Evolutionary conservation across 92 coral and sea anemone genomes (phyloP), one percentile per base, ranked within the genome.

Genomic region (Phenganax stokvisi): DNA sequence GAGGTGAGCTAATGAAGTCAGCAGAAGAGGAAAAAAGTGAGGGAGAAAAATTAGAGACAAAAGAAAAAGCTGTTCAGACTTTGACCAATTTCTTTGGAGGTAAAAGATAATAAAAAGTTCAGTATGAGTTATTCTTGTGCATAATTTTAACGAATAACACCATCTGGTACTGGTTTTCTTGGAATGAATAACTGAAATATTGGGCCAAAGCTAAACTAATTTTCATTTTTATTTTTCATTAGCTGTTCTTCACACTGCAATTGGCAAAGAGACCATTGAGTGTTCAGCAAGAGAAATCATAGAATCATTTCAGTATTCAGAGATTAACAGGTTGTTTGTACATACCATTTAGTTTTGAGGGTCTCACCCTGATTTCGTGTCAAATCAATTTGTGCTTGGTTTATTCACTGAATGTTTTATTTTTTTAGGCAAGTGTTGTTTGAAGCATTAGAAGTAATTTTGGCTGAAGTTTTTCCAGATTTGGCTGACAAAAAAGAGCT

Each of bases 301-400:
- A 8, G 97, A 93, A 68, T 93, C 97, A 8, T 66, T 93, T 16
- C 97, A 93, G 57, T 84, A 91, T 69, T 88, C 93, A 57, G 90
- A 86, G 67, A 85, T 93, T 28, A 93, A 93, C 93, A 91, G 92
- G 97, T 93, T 55, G 89, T 77, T 9, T 16, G 12, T 51, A 9
- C 1, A 54, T 72, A 6, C 47, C 58, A 37, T 51, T 8, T 1
- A 37, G 47, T 37, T 37, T 2, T 37, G 47, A 37, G 47, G 5
- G 47, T 37, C 47, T 37, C 47, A 37, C 47, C 2, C 47, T 37
- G 47, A 37, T 37, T 5, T 20, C 25, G 25, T 1, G 47, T 37
- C 2, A 37, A 37, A 37, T 37, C 47, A 37, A 37, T 5, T 37
- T 37, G 47, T 37, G 47, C 5, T 37, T 37, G 47, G 5, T 37